A percentile compares a stretch with the other conserved stretches of the same genome.
phyloP scores from a whole-genome alignment of 2,888 invertebrate genomes.

The Rhagophthalmus giganteus region DNA sequence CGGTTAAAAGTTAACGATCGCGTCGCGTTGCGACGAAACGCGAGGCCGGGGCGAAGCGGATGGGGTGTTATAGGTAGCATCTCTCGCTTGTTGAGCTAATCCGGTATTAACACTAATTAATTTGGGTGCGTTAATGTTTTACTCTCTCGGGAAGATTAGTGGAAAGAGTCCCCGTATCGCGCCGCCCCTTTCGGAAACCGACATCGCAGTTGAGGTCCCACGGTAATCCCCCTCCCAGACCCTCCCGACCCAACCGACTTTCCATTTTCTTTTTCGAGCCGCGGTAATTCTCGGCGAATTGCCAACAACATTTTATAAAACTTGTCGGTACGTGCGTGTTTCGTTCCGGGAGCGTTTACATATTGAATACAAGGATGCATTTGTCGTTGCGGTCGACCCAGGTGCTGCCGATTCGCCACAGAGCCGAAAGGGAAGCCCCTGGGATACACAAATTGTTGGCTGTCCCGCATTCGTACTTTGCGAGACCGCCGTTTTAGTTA shows the following conservation, averaged over 20 bases:
- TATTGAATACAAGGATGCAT: constrained; percentile 29
- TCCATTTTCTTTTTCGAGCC: too few relatives aligned
- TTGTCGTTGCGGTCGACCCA: constrained; percentile 28
- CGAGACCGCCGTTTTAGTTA: constrained; percentile 24
- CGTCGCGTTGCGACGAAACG: too few relatives aligned
- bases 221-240: too few relatives aligned
- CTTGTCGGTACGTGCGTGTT: constrained; percentile 6
- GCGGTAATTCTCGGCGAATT: too few relatives aligned
- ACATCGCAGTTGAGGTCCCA: too few relatives aligned
- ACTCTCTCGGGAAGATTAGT: constrained; percentile 28
- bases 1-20: too few relatives aligned
- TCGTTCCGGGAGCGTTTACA: constrained; percentile 16
- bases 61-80: too few relatives aligned
- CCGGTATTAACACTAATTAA: constrained; percentile 31
- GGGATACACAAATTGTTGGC: constrained; percentile 30
- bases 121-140: constrained; percentile 32
- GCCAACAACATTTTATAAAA: constrained; percentile 16
- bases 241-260: too few relatives aligned
- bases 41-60: too few relatives aligned
- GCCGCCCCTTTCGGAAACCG: neutral
- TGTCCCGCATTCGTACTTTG: constrained; percentile 28
- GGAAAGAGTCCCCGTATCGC: too few relatives aligned
- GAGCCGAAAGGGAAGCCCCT: constrained; percentile 25
- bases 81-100: constrained; percentile 14
- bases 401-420: constrained; percentile 26